phyloP scores from a whole-genome alignment of 2,113 vertebrate genomes.

The Ciconia stormi region DNA sequence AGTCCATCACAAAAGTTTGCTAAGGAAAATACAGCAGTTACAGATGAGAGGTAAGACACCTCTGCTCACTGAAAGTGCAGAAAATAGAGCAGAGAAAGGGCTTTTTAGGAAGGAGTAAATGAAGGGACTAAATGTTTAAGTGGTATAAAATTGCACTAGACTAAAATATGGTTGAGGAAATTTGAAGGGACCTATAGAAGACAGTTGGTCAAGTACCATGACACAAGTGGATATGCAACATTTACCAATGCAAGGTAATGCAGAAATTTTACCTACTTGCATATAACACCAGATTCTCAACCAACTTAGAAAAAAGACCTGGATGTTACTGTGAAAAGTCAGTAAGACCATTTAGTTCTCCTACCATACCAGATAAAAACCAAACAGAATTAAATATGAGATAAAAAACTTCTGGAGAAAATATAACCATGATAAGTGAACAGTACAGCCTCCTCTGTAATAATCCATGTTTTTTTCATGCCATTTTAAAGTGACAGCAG shows the following conservation, averaged over 20 bases:
- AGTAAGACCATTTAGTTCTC: background rate
- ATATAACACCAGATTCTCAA: background rate
- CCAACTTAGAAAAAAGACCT: background rate
- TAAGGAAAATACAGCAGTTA: background rate
- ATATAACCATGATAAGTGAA: background rate
- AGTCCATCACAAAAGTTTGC: background rate
- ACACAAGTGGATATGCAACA: background rate
- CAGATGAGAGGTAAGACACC: background rate
- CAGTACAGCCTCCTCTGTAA: background rate
- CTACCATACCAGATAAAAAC: background rate
- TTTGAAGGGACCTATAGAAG: background rate
- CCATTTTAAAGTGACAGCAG: fast-evolving
- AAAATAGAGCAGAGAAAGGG: background rate
- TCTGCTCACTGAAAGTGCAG: background rate
- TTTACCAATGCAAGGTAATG: background rate
- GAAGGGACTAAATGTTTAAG: background rate
- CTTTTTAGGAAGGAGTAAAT: background rate
- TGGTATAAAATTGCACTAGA: background rate
- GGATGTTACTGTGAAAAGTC: background rate
- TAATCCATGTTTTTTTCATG: background rate
- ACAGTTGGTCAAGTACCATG: background rate
- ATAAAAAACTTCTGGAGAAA: background rate
- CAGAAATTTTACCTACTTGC: background rate
- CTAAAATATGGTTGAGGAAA: background rate
- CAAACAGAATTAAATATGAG: background rate